phyloP scores from a whole-genome alignment of 2,797 vertebrate genomes.

The Lindbergichthys nudifrons region DNA sequence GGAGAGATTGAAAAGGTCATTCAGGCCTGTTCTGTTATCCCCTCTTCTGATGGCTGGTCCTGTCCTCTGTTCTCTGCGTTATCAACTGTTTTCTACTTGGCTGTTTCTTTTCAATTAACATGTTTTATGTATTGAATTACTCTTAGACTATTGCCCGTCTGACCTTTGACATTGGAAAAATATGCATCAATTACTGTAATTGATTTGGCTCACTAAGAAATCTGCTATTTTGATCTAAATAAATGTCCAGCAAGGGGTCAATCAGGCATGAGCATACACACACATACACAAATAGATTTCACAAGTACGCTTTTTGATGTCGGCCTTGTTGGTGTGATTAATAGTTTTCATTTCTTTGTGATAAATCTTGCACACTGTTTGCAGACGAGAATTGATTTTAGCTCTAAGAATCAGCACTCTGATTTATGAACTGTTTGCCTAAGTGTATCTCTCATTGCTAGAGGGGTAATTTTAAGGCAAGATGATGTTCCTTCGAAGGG shows the following conservation, averaged over 20 bases:
- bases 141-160: background rate
- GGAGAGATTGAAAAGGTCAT: constrained; percentile 6
- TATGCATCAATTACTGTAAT: background rate
- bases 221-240: background rate
- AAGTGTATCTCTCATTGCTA: background rate
- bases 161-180: background rate
- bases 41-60: background rate
- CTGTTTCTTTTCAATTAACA: background rate
- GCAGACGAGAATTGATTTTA: constrained; percentile 17
- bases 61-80: background rate
- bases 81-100: background rate
- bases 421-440: constrained; percentile 17
- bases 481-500: background rate
- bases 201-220: background rate
- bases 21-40: background rate
- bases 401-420: constrained; percentile 3
- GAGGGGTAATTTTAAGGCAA: constrained; percentile 14
- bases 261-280: constrained; percentile 11
- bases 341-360: constrained; percentile 58
- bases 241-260: background rate
- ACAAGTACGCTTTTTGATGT: background rate
- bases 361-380: constrained; percentile 49
- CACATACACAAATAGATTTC: constrained; percentile 31
- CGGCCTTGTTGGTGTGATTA: constrained; percentile 31
- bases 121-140: background rate